phyloP scores from a whole-genome alignment of 2,797 vertebrate species.

The Esox lucius region DNA sequence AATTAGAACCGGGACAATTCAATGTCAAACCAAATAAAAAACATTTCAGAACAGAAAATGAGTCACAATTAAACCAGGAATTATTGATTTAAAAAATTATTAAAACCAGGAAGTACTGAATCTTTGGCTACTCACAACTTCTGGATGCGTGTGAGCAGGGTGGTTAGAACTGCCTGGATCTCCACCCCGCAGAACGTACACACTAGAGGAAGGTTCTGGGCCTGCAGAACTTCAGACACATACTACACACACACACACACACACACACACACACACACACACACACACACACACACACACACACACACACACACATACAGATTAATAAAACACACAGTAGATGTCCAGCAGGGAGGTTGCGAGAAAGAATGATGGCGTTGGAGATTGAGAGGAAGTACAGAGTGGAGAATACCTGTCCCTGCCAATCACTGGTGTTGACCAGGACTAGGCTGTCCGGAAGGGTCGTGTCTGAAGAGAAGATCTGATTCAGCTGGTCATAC shows the following conservation, averaged over 20 bases:
- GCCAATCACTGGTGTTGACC: conserved; percentile 91
- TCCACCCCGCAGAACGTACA: conserved; percentile 91
- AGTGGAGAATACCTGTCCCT: conserved; percentile 84
- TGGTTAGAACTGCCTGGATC: conserved; percentile 92
- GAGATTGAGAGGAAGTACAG: not conserved
- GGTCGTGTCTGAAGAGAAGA: conserved; percentile 86
- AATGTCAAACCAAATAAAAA: too few relatives aligned
- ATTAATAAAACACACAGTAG: not conserved
- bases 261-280: not conserved
- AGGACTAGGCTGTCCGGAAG: conserved; percentile 93
- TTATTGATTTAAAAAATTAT: too few relatives aligned
- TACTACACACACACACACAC: conserved; percentile 77
- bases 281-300: conserved; percentile 8
- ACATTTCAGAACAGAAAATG: not conserved
- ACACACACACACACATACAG: not conserved
- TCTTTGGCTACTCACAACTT: conserved; percentile 86
- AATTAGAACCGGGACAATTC: too few relatives aligned
- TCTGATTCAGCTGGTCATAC: conserved; percentile 95
- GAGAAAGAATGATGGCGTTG: not conserved
- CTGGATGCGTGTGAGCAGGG: conserved; percentile 93
- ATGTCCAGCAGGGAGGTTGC: not conserved
- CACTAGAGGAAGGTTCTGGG: conserved; percentile 89
- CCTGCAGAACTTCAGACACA: conserved; percentile 89
- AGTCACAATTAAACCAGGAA: not conserved
- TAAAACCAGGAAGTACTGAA: not conserved